Conservation (phyloP, 2,113 vertebrate species). For the Pseudopipra pipra region DNA sequence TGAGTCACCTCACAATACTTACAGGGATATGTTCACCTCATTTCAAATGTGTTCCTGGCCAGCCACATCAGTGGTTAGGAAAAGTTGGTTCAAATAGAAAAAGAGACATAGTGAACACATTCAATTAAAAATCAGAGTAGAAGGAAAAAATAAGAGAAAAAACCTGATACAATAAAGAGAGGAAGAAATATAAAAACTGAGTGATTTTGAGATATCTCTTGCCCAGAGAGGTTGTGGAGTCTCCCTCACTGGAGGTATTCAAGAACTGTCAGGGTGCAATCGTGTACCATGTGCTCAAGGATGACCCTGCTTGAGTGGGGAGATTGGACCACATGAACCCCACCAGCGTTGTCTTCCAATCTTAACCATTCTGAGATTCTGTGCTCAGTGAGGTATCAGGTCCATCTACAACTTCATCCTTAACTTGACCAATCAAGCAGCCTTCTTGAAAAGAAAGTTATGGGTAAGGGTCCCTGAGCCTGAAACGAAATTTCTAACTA, state of each 20-base stretch:
- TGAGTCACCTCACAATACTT: neutral
- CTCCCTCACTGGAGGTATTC: neutral
- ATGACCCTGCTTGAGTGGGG: too few species aligned
- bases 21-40: fast-evolving
- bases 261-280: neutral
- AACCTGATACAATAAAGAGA: neutral
- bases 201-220: neutral
- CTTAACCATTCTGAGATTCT: neutral
- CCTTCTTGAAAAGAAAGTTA: neutral
- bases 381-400: neutral
- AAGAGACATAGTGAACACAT: neutral
- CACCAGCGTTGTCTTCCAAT: neutral
- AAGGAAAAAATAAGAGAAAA: neutral
- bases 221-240: neutral
- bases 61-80: neutral
- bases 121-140: neutral
- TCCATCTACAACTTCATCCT: neutral
- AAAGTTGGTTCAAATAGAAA: neutral
- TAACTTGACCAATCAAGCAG: neutral
- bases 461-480: neutral
- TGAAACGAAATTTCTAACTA: neutral
- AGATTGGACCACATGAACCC: neutral
- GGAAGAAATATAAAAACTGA: neutral
- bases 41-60: neutral
- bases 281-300: neutral